phyloP scores from a whole-genome alignment of 2,888 invertebrate species.

The Oscheius myriophilus region DNA sequence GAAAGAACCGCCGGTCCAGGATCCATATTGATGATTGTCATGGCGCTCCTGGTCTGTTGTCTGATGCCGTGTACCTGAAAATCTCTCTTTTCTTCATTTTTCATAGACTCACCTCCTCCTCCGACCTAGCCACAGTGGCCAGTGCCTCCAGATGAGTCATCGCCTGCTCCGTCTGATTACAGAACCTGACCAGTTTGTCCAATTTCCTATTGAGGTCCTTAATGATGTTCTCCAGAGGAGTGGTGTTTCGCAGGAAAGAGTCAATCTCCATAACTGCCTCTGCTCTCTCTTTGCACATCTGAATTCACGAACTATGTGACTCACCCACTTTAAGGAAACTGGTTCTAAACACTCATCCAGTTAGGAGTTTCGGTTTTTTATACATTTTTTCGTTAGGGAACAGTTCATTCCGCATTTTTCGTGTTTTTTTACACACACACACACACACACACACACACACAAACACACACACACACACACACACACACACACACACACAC shows the following conservation, averaged over 20 bases:
- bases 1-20: conserved; percentile 37
- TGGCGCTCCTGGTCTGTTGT: conserved; percentile 45
- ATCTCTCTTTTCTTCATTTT: background rate
- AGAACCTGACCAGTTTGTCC: conserved; percentile 49
- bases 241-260: conserved; percentile 42
- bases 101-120: conserved; percentile 39
- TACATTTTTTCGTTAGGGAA: too few species aligned
- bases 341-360: too few species aligned
- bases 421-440: too few species aligned
- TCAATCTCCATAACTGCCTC: conserved; percentile 52
- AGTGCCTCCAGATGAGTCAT: conserved; percentile 59
- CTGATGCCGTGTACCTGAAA: conserved; percentile 44
- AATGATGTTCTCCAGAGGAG: conserved; percentile 46
- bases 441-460: too few species aligned
- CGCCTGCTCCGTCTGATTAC: conserved; percentile 56
- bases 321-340: too few species aligned
- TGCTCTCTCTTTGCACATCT: conserved; percentile 54
- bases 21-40: conserved; percentile 33
- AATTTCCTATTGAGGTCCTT: conserved; percentile 44
- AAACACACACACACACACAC: too few species aligned
- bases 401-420: too few species aligned
- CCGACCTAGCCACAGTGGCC: conserved; percentile 38
- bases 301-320: too few species aligned
- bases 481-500: too few species aligned
- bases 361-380: too few species aligned